phyloP scores from a whole-genome alignment of 1,140 invertebrate genomes.

The Homarus americanus region DNA sequence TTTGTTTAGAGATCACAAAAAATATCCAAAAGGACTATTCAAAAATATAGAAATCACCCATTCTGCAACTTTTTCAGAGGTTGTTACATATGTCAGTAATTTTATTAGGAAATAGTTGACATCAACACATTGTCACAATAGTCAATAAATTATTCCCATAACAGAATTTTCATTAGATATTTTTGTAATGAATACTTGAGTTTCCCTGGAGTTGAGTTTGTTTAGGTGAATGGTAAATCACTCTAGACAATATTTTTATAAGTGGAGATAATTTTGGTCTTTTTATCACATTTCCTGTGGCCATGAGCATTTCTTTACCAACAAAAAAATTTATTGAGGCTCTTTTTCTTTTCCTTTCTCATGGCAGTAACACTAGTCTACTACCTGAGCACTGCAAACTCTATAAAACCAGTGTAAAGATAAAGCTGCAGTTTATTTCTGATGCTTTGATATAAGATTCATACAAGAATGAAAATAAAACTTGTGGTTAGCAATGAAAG shows the following conservation, averaged over 20 bases:
- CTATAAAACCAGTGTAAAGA: conserved; percentile 50
- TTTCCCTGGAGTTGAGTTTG: neutral
- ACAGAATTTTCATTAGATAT: neutral
- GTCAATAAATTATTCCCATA: neutral
- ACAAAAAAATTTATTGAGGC: neutral
- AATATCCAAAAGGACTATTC: neutral
- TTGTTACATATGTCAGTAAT: neutral
- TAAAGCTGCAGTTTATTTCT: conserved; percentile 1
- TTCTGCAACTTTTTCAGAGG: neutral
- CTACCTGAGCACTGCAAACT: conserved; percentile 58
- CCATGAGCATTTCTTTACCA: conserved; percentile 6
- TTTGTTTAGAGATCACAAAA: neutral
- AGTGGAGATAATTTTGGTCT: conserved; percentile 25
- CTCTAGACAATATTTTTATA: neutral
- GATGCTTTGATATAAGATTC: neutral
- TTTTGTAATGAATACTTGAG: neutral
- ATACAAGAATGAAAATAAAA: neutral
- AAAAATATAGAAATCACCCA: neutral
- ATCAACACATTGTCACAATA: neutral
- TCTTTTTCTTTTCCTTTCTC: conserved; percentile 3
- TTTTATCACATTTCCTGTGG: conserved; percentile 5
- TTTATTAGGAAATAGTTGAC: neutral
- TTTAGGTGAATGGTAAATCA: neutral
- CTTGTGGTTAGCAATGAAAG: neutral
- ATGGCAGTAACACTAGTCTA: conserved; percentile 57